Base-by-base conservation (phyloP, 2,888 invertebrate genomes). In the Cheilosia soror region DNA sequence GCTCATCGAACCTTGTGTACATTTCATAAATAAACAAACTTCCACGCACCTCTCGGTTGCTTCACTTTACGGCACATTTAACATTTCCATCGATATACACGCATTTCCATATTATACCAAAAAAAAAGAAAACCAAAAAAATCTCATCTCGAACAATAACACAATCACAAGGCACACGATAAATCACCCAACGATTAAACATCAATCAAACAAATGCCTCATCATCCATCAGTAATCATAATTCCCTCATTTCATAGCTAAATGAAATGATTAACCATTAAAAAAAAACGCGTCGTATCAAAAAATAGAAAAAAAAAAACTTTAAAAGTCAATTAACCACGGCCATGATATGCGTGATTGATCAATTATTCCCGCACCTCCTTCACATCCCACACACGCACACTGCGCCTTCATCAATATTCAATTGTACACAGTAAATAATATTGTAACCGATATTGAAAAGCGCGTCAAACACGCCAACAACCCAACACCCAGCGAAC, bases 131-230 rank as follows among this genome's bases (percentile, higher is more conserved):
- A 71, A 27, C 4, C 2, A 63, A 69, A 69, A 66, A 40, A 53
- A 37, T 31, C 69, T 37, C 42, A 60, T 69, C 78, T 47, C 60
- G 53, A 68, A 79, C 79, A 79, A 73, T 75, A 75, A 79, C 60
- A 65, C 71, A 79, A 69, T 79, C 69, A 79, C 53, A 58, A 31
- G 55, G 69, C 63, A 51, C 79, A 69, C 79, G 79, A 84, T 84
- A 79, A 84, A 84, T 84, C 83, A 84, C 60, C 49, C 73, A 79
- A 69, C 79, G 65, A 79, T 69, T 79, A 79, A 69, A 63, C 83
- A 84, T 84, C 83, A 84, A 84, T 84, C 83, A 84, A 79, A 75
- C 60, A 69, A 84, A 84, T 79, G 40, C 83, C 79, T 65, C 75
- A 73, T 79, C 83, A 79, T 84, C 79, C 79, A 79, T 84, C 83